These are phyloP conservation scores for Stenolophus ochropezus DNA, from an alignment of 2,888 invertebrate species.

Conservation along the genomic window DNA sequence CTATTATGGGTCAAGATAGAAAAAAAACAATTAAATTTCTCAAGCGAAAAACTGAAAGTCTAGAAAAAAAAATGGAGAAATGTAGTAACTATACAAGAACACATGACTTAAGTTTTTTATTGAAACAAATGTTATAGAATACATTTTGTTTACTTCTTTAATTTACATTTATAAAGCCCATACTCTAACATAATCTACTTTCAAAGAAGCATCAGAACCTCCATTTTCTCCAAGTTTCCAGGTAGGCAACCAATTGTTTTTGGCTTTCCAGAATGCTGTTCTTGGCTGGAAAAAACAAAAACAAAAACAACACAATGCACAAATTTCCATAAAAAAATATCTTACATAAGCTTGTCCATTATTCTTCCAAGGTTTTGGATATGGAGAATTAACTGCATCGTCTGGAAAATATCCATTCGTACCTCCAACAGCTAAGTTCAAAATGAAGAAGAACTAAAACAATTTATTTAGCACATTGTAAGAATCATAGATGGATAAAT, in stretches of 20 bases:
- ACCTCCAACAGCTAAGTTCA: conserved; percentile 45
- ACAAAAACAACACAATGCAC: not conserved
- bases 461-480: not conserved
- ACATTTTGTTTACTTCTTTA: no score
- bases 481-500: not conserved
- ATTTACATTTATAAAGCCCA: conserved; percentile 36
- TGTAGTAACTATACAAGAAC: no score
- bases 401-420: conserved; percentile 35
- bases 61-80: no score
- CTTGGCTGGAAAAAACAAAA: conserved; percentile 12
- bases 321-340: not conserved
- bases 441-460: conserved; percentile 40
- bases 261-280: conserved; percentile 33
- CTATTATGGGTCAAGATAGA: no score
- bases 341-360: conserved; percentile 11
- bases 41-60: no score
- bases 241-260: conserved; percentile 20
- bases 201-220: conserved; percentile 1
- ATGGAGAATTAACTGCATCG: not conserved
- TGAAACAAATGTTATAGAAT: no score
- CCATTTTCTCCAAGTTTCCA: not conserved
- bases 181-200: conserved; percentile 33
- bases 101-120: no score
- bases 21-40: no score
- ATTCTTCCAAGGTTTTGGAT: conserved; percentile 37